Evolutionary conservation across 2,888 invertebrate species (phyloP).

Genomic region (Morpho deidamia): DNA sequence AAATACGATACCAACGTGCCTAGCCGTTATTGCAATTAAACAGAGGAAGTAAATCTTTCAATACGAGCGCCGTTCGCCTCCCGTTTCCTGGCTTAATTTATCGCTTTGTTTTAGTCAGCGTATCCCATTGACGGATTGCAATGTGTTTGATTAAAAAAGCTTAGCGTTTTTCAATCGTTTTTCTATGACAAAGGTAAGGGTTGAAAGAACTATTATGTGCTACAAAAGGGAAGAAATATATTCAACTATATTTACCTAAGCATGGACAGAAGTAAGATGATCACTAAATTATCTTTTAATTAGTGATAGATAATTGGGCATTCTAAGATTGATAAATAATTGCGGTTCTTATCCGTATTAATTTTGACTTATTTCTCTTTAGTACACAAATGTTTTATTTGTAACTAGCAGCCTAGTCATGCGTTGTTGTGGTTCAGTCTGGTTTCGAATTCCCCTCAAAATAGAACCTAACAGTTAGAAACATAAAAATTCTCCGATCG

Average conservation of each 20-base stretch:
- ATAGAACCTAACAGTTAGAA: no score
- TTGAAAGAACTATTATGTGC: not conserved
- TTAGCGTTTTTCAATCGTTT: slow-evolving; percentile 47
- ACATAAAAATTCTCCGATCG: no score
- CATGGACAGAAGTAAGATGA: not conserved
- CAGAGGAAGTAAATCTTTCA: slow-evolving; percentile 79
- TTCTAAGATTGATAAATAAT: no score
- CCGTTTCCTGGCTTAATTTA: slow-evolving; percentile 74
- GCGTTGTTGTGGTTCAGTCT: no score
- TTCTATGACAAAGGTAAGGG: slow-evolving; percentile 23
- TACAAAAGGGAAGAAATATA: not conserved
- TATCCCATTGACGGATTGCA: slow-evolving; percentile 74
- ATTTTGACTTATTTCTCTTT: no score
- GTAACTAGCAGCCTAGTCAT: no score
- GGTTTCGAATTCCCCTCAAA: no score
- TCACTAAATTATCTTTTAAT: no score
- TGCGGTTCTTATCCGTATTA: no score
- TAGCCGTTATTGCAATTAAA: slow-evolving; percentile 79
- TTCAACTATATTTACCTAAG: not conserved
- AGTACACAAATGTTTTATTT: no score
- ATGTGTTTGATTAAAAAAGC: slow-evolving; percentile 75
- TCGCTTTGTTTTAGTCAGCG: slow-evolving; percentile 75
- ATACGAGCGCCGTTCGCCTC: slow-evolving; percentile 73
- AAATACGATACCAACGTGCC: slow-evolving; percentile 79
- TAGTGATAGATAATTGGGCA: no score